Evolutionary conservation across 2,797 vertebrate genomes (phyloP).

Genomic region (Dicrostonyx torquatus): DNA sequence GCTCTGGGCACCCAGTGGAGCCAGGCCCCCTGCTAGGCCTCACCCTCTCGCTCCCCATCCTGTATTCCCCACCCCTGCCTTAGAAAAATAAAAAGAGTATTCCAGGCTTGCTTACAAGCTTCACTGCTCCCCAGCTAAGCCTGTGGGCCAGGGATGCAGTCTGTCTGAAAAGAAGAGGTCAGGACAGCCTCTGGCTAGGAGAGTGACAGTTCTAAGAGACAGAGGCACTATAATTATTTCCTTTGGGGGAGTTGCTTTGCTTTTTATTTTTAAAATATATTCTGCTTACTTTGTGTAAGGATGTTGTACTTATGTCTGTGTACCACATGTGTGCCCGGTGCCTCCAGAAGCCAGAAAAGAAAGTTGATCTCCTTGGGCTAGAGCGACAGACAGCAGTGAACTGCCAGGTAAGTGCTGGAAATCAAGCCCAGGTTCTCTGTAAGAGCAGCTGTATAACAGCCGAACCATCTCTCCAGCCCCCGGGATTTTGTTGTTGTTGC

Average conservation of each 20-base stretch:
- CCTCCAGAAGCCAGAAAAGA: background rate
- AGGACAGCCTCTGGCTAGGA: background rate
- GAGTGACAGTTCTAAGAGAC: background rate
- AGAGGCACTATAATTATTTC: background rate
- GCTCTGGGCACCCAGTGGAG: background rate
- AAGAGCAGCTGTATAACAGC: background rate
- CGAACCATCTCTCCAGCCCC: background rate
- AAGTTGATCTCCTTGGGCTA: background rate
- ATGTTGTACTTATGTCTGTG: background rate
- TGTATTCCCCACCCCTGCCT: too few relatives aligned
- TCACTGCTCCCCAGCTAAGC: background rate
- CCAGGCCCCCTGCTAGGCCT: background rate
- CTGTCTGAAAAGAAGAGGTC: background rate
- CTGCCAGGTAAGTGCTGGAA: background rate
- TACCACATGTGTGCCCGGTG: background rate
- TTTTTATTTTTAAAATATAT: background rate
- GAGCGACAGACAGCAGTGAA: background rate
- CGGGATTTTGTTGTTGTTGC: background rate
- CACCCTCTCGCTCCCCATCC: background rate
- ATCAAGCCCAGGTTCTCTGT: background rate
- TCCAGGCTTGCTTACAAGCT: background rate
- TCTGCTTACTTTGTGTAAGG: background rate
- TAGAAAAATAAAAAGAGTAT: background rate
- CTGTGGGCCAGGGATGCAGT: background rate
- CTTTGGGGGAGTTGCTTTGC: background rate